Base-by-base conservation (phyloP, 1,140 invertebrate species). In the Leptoteleia sp. region DNA sequence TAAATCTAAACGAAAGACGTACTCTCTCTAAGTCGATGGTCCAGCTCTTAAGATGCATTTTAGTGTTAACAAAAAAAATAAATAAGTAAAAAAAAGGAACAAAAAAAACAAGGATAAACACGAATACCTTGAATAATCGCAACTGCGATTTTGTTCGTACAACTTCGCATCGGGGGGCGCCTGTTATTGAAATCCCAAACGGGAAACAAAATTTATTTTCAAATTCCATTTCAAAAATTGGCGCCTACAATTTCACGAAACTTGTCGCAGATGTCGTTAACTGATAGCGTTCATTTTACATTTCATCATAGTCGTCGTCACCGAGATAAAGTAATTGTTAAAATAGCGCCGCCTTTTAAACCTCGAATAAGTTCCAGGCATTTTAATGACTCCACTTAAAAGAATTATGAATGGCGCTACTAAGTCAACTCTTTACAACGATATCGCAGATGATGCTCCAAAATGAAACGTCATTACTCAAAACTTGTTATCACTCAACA, bases 1-100 rank as follows among this genome's bases (percentile, higher is more conserved):
- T 59, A 55, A 54, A 55, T 47, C 38, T 54, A 35, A 73, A 55
- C 29, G 12, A 54, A 55, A 47, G 12, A 17, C 19, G 17, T 48
- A 55, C 27, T 72, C 55, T 61, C 65, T 62, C 43, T 62, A 64
- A 64, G 61, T 65, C 57, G 52, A 62, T 73, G 77, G 70, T 78
- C 67, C 71, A 67, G 71, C 37, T 42, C 76, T 79, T 76, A 59
- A 64, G 47, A 83, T 84, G 82, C 83, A 85, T 85, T 85, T 84
- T 79, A 85, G 54, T 55, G 68, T 72, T 65, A 35, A 65, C n/a
- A 76, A 67, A 27, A 31, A 45, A 25, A 48, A 65, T 67, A 67
- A 27, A 29, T 43, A 25, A n/a, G n/a, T n/a, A n/a, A n/a, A n/a
- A n/a, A n/a, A n/a, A n/a, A n/a, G n/a, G n/a, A n/a, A n/a, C n/a